Percentiles rank a stretch among this genome's conserved stretches.
These are phyloP conservation scores for Smittia aterrima DNA, from an alignment of 2,888 invertebrate species.

Conservation along the genomic window DNA sequence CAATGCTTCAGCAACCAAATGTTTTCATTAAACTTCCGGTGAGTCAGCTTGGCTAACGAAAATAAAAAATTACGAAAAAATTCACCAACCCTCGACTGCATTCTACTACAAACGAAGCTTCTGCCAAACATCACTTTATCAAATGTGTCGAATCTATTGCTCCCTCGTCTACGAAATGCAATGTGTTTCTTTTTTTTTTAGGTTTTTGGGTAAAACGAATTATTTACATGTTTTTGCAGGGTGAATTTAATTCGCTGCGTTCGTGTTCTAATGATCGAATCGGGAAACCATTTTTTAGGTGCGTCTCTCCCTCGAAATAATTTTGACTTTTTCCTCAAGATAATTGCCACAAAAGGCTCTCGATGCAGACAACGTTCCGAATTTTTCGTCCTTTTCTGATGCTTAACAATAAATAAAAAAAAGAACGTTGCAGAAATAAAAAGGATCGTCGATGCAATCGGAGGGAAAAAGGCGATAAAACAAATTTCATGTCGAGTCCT, in stretches of 20 bases:
- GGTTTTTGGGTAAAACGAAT: not conserved
- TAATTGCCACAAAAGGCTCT: slow-evolving; percentile 1
- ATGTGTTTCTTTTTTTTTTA: not conserved
- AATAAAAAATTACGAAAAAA: too few species aligned
- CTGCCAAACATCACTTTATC: slow-evolving; percentile 2
- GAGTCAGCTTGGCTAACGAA: too few species aligned
- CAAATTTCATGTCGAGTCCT: not conserved
- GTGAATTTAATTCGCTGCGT: slow-evolving; percentile 6
- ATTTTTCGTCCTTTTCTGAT: slow-evolving; percentile 7
- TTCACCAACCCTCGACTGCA: too few species aligned
- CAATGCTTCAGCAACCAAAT: too few species aligned
- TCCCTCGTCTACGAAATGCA: not conserved
- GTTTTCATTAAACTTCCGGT: too few species aligned
- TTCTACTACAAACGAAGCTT: not conserved
- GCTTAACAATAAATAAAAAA: not conserved
- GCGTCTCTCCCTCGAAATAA: not conserved
- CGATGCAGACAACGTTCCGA: not conserved
- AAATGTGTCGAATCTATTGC: not conserved
- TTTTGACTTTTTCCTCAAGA: not conserved
- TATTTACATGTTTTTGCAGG: slow-evolving; percentile 27
- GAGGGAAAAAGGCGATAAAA: not conserved
- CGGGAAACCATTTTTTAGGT: slow-evolving; percentile 12
- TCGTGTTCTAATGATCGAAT: not conserved
- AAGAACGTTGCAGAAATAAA: slow-evolving; percentile 27
- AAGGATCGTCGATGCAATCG: slow-evolving; percentile 22